Base-by-base conservation (phyloP, 1,140 invertebrate species). In the Scaptodrosophila lebanonensis region DNA sequence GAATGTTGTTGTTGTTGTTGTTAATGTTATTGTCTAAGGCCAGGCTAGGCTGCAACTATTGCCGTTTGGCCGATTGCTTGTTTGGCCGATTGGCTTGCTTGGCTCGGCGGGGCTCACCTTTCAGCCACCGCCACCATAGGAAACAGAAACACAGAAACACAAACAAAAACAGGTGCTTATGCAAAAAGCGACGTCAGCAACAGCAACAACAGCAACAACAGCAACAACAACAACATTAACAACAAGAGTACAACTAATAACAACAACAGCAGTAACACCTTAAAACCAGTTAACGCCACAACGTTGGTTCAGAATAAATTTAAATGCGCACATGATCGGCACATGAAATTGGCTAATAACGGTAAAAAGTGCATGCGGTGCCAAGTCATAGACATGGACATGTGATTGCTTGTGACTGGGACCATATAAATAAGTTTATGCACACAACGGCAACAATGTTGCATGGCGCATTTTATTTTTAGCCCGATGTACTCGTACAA, bases 131-230 rank as follows among this genome's bases (percentile, higher is more conserved):
- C 22, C 22, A 8, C 22, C 8, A 3, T n/a, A n/a, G n/a, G n/a
- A n/a, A n/a, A n/a, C n/a, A n/a, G n/a, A n/a, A n/a, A n/a, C n/a
- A n/a, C n/a, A n/a, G n/a, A 44, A 50, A 42, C 29, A 44, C 57
- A 53, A 69, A 72, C 73, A 60, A 59, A 71, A 73, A 79, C 73
- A 79, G 73, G 73, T 79, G 73, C 73, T 79, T 79, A 77, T 77
- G 73, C 73, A 77, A 79, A 65, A 63, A 64, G 63, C 3, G 3
- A 25, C n/a, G n/a, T 8, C 22, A 25, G 22, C 3, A 25, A 25
- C 22, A 35, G 51, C 50, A 63, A 22, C 17, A 35, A 44, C 33
- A 16, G 39, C 47, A 53, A 63, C 17, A 18, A 30, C 32, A 63
- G 36, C 45, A 49, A 33, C 60, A 47, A 3, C 27, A 36, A 43